phyloP scores from a whole-genome alignment of 2,113 vertebrate genomes.

The Sisor rabdophorus region DNA sequence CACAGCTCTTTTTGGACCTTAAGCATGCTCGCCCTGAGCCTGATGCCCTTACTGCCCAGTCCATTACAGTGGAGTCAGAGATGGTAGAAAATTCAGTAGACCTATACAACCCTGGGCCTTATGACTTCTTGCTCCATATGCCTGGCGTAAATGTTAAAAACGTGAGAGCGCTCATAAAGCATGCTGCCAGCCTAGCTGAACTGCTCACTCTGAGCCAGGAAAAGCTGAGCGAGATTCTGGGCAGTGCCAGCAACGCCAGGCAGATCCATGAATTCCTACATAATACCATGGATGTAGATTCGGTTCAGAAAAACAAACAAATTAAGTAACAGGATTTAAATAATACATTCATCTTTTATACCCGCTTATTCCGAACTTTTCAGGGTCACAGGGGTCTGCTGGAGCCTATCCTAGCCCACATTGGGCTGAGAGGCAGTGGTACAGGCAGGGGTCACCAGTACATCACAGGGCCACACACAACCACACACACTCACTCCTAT shows the following conservation, averaged over 20 bases:
- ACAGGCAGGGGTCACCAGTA: too few species aligned
- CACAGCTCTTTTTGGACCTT: conserved; percentile 87
- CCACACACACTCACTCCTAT: too few species aligned
- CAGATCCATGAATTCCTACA: conserved; percentile 88
- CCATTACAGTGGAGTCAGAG: conserved; percentile 82
- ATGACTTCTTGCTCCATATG: conserved; percentile 92
- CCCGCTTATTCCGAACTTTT: too few species aligned
- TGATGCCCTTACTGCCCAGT: conserved; percentile 73
- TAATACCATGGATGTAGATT: conserved; percentile 60
- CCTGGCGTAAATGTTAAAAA: conserved; percentile 89
- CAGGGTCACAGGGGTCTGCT: too few species aligned
- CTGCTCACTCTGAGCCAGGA: conserved; percentile 77
- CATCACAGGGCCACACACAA: too few species aligned
- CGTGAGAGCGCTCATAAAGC: conserved; percentile 75
- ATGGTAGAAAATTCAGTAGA: conserved; percentile 75
- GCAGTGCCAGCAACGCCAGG: conserved; percentile 71
- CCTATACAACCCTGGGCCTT: conserved; percentile 85
- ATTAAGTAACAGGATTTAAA: conserved; percentile 10
- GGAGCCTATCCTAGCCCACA: too few species aligned
- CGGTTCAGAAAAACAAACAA: conserved; percentile 56
- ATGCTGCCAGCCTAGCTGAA: conserved; percentile 78
- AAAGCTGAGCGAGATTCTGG: conserved; percentile 72
- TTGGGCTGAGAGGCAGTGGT: too few species aligned
- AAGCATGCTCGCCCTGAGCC: conserved; percentile 81
- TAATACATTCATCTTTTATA: background rate